These are phyloP conservation scores for Erebia palarica DNA, from an alignment of 2,888 invertebrate species.

Conservation along the genomic window DNA sequence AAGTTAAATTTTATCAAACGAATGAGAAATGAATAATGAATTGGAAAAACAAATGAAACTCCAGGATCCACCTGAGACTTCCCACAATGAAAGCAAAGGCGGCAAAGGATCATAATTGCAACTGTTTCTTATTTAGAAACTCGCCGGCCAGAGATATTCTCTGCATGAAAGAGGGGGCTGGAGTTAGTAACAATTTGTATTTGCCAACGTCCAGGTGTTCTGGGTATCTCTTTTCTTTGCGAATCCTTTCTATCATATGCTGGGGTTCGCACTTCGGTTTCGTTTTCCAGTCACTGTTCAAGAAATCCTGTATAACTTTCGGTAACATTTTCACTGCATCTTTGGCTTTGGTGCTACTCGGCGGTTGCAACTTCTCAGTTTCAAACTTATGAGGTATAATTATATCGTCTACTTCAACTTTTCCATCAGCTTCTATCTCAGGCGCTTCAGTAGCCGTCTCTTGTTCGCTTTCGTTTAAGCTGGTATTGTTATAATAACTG, in stretches of 20 bases:
- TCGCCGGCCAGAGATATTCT: slow-evolving; percentile 91
- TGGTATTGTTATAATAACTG: slow-evolving; percentile 55
- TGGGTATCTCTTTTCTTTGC: slow-evolving; percentile 82
- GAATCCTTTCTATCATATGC: slow-evolving; percentile 86
- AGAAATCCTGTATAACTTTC: slow-evolving; percentile 81
- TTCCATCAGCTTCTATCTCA: slow-evolving; percentile 39
- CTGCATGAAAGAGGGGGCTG: slow-evolving; percentile 90
- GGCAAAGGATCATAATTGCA: slow-evolving; percentile 54
- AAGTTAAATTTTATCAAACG: slow-evolving; percentile 9
- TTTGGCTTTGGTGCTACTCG: slow-evolving; percentile 64
- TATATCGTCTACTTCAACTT: slow-evolving; percentile 71
- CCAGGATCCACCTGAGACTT: slow-evolving; percentile 14
- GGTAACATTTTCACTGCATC: slow-evolving; percentile 75
- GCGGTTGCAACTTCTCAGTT: slow-evolving; percentile 54
- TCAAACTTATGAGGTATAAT: slow-evolving; percentile 56
- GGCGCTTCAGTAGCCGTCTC: slow-evolving; percentile 33
- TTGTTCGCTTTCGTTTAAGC: slow-evolving; percentile 42
- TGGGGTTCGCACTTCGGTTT: slow-evolving; percentile 87
- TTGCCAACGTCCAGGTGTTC: slow-evolving; percentile 83
- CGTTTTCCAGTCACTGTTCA: slow-evolving; percentile 75
- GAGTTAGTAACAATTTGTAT: slow-evolving; percentile 88
- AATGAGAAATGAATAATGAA: slow-evolving; percentile 24
- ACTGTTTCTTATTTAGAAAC: slow-evolving; percentile 80
- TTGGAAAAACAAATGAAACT: slow-evolving; percentile 21
- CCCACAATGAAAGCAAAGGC: slow-evolving; percentile 14